Evolutionary conservation across 2,888 invertebrate genomes (phyloP), one percentile per base, ranked within the genome.

Genomic region (Teleogryllus oceanicus): DNA sequence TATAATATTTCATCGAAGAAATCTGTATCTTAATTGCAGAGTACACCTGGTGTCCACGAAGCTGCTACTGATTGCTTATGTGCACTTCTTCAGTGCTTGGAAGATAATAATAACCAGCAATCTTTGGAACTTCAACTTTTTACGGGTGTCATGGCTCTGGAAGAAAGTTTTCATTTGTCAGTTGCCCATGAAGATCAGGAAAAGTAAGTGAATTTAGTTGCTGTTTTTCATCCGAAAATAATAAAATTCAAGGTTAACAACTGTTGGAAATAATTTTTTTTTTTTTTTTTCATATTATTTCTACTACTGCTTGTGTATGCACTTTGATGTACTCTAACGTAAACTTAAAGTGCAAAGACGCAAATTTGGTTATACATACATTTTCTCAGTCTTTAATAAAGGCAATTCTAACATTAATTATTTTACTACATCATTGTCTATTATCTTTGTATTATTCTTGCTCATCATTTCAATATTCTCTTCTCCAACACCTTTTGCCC

Each of bases 171-270:
- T 86, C 96, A 97, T 85, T 88, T 95, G 86, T 94, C 97, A 2
- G 97, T 98, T 2, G 96, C 96, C 2, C 93, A 94, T 82, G 98
- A 98, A 87, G 97, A 98, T 85, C 93, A 94, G 83, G 97, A 97
- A 88, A 97, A 96, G 90, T 90, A 86, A 87, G 81, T 83, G 78
- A 74, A 81, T 81, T 83, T 77, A 49, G 13, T 51, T 50, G 8
- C 21, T 16, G 62, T n/a, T 18, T 50, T 11, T 75, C 13, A 50
- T 49, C 8, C 24, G 37, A 5, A 37, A 37, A 37, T 37, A 37
- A 37, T 37, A 37, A 37, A 8, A 37, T 37, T 1, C 37, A 8
- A 8, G 37, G 37, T 37, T 37, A 37, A 8, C 37, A 37, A 37
- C 37, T 37, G 37, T 37, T 37, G 8, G 37, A 37, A 37, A 8